These are phyloP conservation scores for Ruditapes philippinarum DNA, from an alignment of 1,140 invertebrate genomes.

Conservation along the genomic window DNA sequence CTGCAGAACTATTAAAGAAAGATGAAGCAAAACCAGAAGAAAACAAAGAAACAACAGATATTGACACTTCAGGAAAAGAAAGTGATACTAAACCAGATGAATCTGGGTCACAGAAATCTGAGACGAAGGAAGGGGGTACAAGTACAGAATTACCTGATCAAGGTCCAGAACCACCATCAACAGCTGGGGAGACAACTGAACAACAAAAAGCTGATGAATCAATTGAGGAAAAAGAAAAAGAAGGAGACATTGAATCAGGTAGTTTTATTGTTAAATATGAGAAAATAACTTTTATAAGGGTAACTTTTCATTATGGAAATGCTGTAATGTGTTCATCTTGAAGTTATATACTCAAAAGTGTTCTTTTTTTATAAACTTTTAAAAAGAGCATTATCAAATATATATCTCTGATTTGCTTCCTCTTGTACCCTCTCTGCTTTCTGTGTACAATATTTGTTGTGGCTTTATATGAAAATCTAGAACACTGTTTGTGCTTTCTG, in stretches of 20 bases:
- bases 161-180: not conserved
- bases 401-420: no score
- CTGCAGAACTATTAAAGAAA: not conserved
- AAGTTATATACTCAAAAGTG: no score
- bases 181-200: constrained; percentile 24
- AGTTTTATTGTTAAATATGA: not conserved
- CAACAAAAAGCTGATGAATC: not conserved
- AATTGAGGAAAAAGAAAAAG: constrained; percentile 48
- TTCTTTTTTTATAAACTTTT: no score
- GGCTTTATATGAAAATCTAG: no score
- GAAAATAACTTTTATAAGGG: no score
- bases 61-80: not conserved
- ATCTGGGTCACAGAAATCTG: not conserved
- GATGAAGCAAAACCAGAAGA: not conserved
- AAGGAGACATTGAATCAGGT: constrained; percentile 56
- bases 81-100: not conserved
- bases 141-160: constrained; percentile 4
- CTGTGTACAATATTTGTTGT: no score
- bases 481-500: no score
- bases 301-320: no score
- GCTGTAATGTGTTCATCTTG: no score
- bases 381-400: no score
- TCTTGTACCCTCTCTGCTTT: no score
- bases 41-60: constrained; percentile 2
- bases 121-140: constrained; percentile 19